These are phyloP conservation scores for Coenobita brevimanus DNA, from an alignment of 1,140 invertebrate genomes.

Conservation along the genomic window DNA sequence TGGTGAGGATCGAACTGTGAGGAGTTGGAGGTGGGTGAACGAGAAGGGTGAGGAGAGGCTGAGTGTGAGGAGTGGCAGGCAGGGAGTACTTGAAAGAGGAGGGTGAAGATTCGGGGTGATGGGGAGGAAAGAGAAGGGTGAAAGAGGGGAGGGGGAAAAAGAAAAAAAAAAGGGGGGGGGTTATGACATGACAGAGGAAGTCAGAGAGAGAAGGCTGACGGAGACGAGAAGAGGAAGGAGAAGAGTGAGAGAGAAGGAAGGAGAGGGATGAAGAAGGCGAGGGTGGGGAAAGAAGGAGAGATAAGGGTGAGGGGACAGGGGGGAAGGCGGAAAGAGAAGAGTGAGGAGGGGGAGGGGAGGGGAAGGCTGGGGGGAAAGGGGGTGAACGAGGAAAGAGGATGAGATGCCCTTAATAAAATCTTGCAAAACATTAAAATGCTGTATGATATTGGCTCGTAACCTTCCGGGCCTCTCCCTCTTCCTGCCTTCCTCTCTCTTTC, in stretches of 20 bases:
- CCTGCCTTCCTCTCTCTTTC: constrained; percentile 5
- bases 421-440: no score
- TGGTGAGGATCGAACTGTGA: not conserved
- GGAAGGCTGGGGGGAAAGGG: not conserved
- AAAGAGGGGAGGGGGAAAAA: not conserved
- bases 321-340: no score
- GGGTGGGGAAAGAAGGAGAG: not conserved
- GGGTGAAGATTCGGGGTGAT: not conserved
- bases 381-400: not conserved
- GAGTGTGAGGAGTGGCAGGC: not conserved
- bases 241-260: not conserved
- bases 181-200: not conserved
- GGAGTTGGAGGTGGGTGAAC: not conserved
- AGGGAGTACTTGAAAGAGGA: not conserved
- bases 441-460: no score
- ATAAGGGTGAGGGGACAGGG: not conserved
- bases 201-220: not conserved
- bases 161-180: not conserved
- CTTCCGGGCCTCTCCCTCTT: not conserved
- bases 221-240: not conserved
- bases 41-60: not conserved
- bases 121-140: not conserved
- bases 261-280: constrained; percentile 5
- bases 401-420: not conserved
- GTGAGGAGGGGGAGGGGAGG: not conserved